Percentiles rank a stretch among this genome's conserved stretches.
phyloP scores from a whole-genome alignment of 2,113 vertebrate species.

The Sylvilagus bachmani region DNA sequence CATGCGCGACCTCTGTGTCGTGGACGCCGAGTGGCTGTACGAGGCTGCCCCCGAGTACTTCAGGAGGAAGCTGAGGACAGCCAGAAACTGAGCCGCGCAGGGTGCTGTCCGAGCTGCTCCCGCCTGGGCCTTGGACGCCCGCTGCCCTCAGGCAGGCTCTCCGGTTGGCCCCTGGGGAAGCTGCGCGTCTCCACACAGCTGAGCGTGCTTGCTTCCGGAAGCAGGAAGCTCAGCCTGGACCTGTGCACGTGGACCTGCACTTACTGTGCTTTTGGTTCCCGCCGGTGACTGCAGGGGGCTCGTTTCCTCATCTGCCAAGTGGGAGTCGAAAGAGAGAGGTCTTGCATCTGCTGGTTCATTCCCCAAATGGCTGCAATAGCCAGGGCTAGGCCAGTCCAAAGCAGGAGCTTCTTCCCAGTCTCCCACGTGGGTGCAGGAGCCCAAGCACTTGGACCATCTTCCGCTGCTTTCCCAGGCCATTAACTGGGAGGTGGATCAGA shows the following conservation, averaged over 20 bases:
- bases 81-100: constrained; percentile 83
- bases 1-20: constrained; percentile 96
- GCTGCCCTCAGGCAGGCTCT: neutral
- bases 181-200: neutral
- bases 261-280: constrained; percentile 3
- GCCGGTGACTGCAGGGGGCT: neutral
- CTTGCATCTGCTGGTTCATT: too few relatives aligned
- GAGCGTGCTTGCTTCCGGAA: neutral
- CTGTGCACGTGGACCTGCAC: neutral
- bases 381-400: too few relatives aligned
- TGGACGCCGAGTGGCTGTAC: constrained; percentile 95
- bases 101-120: accelerated
- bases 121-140: too few relatives aligned
- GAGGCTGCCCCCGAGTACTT: constrained; percentile 95
- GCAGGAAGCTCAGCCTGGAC: neutral
- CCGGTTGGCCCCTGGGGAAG: neutral
- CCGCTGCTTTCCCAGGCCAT: too few relatives aligned
- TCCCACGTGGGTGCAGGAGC: too few relatives aligned
- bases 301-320: constrained; percentile 2
- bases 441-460: too few relatives aligned
- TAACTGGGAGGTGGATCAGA: too few relatives aligned
- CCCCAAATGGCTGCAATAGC: too few relatives aligned
- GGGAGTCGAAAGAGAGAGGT: too few relatives aligned
- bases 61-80: constrained; percentile 89
- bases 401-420: too few relatives aligned